Evolutionary conservation across 2,888 invertebrate genomes (phyloP), one percentile per base, ranked within the genome.

Genomic region (Brassicogethes aeneus): DNA sequence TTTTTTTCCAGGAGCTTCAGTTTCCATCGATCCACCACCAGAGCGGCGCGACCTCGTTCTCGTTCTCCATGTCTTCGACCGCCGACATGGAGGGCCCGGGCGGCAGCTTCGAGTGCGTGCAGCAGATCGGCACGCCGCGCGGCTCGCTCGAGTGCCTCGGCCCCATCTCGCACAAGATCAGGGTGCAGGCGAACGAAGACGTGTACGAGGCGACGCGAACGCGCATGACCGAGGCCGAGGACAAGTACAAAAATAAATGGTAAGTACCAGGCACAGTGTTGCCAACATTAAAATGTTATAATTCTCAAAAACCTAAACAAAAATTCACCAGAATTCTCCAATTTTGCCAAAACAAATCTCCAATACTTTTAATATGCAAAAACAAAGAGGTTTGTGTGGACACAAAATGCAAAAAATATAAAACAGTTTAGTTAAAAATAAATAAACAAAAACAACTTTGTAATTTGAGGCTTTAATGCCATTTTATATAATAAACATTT

Each of bases 141-240:
- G 62, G 64, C 43, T 78, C 80, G 50, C 72, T 91, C 68, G 85
- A 86, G 70, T 81, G 83, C 57, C 79, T 92, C 71, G 95, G 94
- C 54, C 77, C 86, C 53, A 75, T 95, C 70, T 82, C 85, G 58
- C 79, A 84, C 66, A 87, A 88, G 67, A 86, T 95, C 80, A 83
- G 90, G 51, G 85, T 95, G 56, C 88, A 87, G 66, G 95, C 95
- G 59, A 94, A 91, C 62, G 94, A 94, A 64, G 94, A 95, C 75
- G 88, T 92, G 45, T 95, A 94, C 72, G 90, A 90, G 71, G 82
- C 85, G 57, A 95, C 95, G 54, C 80, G 85, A 70, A 83, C 87
- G 67, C 83, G 89, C 60, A 91, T 95, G 88, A 89, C 88, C 61
- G 82, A 82, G 61, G 89, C 86, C 53, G 90, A 92, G 68, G 89